These are phyloP conservation scores for Apistogramma diplotaenia DNA, from an alignment of 2,113 vertebrate species.

Conservation along the genomic window DNA sequence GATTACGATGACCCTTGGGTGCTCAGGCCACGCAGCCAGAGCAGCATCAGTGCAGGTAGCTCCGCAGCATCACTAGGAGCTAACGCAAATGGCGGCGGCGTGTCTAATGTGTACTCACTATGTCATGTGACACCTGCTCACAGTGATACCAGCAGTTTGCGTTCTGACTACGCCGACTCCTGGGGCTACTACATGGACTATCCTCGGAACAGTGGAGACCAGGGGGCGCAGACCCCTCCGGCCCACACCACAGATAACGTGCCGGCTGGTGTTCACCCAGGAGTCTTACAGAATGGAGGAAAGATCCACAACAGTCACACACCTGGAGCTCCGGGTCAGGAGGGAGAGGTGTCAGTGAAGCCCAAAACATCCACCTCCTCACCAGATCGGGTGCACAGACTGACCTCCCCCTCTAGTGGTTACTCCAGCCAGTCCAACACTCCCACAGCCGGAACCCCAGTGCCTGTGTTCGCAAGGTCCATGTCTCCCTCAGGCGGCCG, in stretches of 20 bases:
- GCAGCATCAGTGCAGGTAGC: constrained; percentile 85
- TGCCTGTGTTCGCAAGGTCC: constrained; percentile 85
- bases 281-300: constrained; percentile 69
- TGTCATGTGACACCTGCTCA: constrained; percentile 89
- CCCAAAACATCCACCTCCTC: constrained; percentile 80
- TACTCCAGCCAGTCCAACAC: constrained; percentile 99
- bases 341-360: constrained; percentile 66
- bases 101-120: constrained; percentile 84
- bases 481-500: constrained; percentile 83
- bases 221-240: constrained; percentile 65
- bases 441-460: constrained; percentile 92
- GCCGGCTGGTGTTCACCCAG: constrained; percentile 46
- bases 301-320: constrained; percentile 65
- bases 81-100: constrained; percentile 53
- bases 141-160: constrained; percentile 93
- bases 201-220: constrained; percentile 73
- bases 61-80: constrained; percentile 82
- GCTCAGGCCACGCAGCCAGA: constrained; percentile 89
- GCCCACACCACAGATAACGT: constrained; percentile 49
- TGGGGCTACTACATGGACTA: constrained; percentile 94
- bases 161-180: constrained; percentile 89
- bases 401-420: constrained; percentile 95
- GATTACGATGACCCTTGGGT: constrained; percentile 95
- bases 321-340: constrained; percentile 62
- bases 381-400: constrained; percentile 88